A percentile compares a stretch with the other conserved stretches of the same genome.
These are phyloP conservation scores for Eupelmus urozonus DNA, from an alignment of 2,888 invertebrate species.

Conservation along the genomic window DNA sequence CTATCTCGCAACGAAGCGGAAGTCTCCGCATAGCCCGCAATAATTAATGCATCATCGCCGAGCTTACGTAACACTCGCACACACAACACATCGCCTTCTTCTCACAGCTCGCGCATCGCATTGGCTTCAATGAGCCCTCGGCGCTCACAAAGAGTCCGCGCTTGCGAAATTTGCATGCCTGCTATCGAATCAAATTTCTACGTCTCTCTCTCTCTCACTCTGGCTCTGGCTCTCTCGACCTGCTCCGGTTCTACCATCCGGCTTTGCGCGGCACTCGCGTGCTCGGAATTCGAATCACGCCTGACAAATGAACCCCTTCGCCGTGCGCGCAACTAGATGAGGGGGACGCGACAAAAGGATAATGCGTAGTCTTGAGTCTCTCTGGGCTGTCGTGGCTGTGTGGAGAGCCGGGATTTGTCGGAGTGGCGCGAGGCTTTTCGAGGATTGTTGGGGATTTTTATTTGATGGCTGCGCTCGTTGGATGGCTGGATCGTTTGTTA, in stretches of 20 bases:
- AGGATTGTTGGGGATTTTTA: no score
- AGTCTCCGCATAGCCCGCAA: neutral
- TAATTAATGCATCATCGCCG: slow-evolving; percentile 30
- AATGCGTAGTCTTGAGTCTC: no score
- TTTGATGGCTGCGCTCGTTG: no score
- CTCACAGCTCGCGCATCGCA: no score
- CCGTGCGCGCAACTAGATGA: slow-evolving; percentile 5
- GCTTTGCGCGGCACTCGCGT: neutral
- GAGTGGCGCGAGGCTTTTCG: no score
- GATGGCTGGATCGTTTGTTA: no score
- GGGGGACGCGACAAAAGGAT: slow-evolving; percentile 14
- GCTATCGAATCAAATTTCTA: slow-evolving; percentile 45
- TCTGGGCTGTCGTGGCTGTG: no score
- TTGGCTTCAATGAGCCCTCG: neutral
- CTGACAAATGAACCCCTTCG: slow-evolving; percentile 41
- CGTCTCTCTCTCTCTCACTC: neutral
- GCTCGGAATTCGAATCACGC: slow-evolving; percentile 50
- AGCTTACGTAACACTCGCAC: slow-evolving; percentile 2
- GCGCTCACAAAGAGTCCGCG: slow-evolving; percentile 10
- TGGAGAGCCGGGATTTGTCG: no score
- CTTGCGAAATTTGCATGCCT: slow-evolving; percentile 38
- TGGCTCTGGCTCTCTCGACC: slow-evolving; percentile 4
- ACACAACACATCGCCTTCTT: no score
- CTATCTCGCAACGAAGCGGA: neutral
- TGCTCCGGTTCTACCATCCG: slow-evolving; percentile 15